These are phyloP conservation scores for Choreutis nemorana DNA, from an alignment of 2,888 invertebrate genomes.

Conservation along the genomic window DNA sequence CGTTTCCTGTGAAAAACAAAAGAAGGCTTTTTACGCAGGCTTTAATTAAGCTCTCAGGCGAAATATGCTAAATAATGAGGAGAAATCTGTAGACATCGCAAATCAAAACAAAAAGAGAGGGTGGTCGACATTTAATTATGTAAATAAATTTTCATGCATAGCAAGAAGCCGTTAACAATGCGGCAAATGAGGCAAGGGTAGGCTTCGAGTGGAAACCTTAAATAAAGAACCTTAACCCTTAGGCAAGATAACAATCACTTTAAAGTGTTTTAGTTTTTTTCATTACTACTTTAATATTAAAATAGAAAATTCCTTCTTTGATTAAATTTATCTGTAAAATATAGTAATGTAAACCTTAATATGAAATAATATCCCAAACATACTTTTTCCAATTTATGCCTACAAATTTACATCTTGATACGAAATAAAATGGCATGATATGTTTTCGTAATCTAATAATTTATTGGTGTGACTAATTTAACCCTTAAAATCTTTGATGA, in stretches of 20 bases:
- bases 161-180: slow-evolving; percentile 52
- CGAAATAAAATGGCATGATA: too few relatives aligned
- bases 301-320: too few relatives aligned
- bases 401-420: too few relatives aligned
- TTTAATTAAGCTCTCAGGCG: slow-evolving; percentile 36
- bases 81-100: slow-evolving; percentile 51
- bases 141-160: slow-evolving; percentile 60
- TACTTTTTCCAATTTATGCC: too few relatives aligned
- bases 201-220: slow-evolving; percentile 44
- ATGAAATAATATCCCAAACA: too few relatives aligned
- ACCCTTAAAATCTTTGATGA: slow-evolving; percentile 55
- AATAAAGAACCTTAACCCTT: slow-evolving; percentile 40
- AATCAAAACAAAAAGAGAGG: slow-evolving; percentile 48
- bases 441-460: too few relatives aligned
- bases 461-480: slow-evolving; percentile 46
- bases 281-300: too few relatives aligned
- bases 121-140: slow-evolving; percentile 54
- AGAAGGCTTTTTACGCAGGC: slow-evolving; percentile 2
- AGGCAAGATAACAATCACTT: slow-evolving; percentile 16
- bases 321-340: too few relatives aligned
- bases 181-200: slow-evolving; percentile 38
- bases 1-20: too few relatives aligned
- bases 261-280: too few relatives aligned
- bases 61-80: slow-evolving; percentile 47
- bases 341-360: too few relatives aligned